Conservation (phyloP, 1,140 invertebrate species). For the Maconellicoccus hirsutus region DNA sequence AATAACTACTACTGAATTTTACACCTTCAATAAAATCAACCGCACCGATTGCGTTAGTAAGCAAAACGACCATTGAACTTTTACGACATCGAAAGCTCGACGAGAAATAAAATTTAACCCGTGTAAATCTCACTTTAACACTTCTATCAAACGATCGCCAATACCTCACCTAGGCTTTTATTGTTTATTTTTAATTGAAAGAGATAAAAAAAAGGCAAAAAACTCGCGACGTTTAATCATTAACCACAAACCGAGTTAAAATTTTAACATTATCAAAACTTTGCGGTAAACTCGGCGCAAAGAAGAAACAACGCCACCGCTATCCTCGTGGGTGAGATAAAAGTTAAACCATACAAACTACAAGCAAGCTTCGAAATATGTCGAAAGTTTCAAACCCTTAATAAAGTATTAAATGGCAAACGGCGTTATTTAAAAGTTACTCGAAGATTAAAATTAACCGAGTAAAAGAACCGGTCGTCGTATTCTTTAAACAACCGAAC, state of each 20-base stretch:
- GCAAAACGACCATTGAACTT: no score
- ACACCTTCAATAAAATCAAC: no score
- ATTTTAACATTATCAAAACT: conserved; percentile 1
- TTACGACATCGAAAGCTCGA: background rate
- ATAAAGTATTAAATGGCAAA: conserved; percentile 5
- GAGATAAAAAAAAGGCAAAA: background rate
- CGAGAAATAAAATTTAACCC: background rate
- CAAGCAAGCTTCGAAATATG: background rate
- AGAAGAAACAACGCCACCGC: background rate
- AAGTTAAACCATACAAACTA: conserved; percentile 1
- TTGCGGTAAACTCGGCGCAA: background rate
- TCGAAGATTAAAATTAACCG: conserved; percentile 1
- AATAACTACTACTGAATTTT: no score
- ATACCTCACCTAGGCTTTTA: background rate
- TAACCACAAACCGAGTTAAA: background rate
- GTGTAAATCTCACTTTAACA: background rate
- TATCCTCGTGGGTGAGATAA: conserved; percentile 7
- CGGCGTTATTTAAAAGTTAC: conserved; percentile 3
- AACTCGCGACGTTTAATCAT: background rate
- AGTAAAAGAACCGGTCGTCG: background rate
- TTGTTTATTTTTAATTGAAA: conserved; percentile 1
- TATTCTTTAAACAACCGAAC: background rate
- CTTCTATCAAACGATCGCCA: background rate
- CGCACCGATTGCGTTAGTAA: no score
- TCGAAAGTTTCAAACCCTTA: conserved; percentile 2